These are phyloP conservation scores for Trimorus sp. DNA, from an alignment of 2,888 invertebrate species.

Conservation along the genomic window DNA sequence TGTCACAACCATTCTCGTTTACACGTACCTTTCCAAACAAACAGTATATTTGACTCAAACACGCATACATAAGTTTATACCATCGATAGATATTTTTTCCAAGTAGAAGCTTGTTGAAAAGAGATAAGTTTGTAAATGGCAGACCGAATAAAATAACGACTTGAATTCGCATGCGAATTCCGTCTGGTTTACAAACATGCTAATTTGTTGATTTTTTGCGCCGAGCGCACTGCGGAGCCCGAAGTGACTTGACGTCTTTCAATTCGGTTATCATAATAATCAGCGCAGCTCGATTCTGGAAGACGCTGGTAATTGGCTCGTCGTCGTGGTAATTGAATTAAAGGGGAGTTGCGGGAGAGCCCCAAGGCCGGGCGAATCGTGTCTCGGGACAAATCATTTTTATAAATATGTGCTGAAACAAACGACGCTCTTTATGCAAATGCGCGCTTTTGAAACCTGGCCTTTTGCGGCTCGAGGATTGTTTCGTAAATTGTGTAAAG, in stretches of 20 bases:
- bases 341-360: constrained; percentile 28
- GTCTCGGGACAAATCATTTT: constrained; percentile 24
- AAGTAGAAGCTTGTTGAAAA: no score
- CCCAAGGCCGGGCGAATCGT: constrained; percentile 15
- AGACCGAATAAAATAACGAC: background rate
- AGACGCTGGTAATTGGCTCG: constrained; percentile 49
- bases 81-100: no score
- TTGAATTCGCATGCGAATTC: constrained; percentile 4
- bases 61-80: background rate
- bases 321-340: constrained; percentile 47
- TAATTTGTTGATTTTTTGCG: constrained; percentile 6
- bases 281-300: constrained; percentile 21
- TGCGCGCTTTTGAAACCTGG: constrained; percentile 6
- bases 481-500: constrained; percentile 10
- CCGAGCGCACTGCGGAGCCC: background rate
- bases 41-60: background rate
- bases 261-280: constrained; percentile 39
- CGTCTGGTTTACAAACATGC: background rate
- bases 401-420: constrained; percentile 39
- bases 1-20: no score
- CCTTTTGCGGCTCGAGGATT: constrained; percentile 1
- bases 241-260: constrained; percentile 23
- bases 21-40: no score
- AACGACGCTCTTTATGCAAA: constrained; percentile 23
- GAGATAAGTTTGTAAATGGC: no score